A percentile compares a stretch with the other conserved stretches of the same genome.
Evolutionary conservation across 1,140 invertebrate species (phyloP).

Genomic region (Drosophila sp.): DNA sequence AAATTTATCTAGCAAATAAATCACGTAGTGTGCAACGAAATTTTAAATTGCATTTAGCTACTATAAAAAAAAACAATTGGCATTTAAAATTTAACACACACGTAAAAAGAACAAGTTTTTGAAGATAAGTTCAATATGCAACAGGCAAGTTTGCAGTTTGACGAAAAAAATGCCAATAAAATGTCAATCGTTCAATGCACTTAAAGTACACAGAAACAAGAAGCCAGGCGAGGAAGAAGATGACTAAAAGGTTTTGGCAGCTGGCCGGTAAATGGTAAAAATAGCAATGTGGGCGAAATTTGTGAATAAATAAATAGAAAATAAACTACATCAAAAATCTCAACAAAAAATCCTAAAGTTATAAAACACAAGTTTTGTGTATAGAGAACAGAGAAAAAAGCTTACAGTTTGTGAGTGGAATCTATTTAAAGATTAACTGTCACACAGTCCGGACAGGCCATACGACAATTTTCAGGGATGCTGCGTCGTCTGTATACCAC

Average conservation of each 20-base stretch:
- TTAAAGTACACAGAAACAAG: slow-evolving; percentile 5
- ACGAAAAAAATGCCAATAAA: slow-evolving; percentile 57
- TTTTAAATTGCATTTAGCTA: not conserved
- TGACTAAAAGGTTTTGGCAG: slow-evolving; percentile 17
- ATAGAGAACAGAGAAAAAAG: not conserved
- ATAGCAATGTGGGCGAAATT: slow-evolving; percentile 18
- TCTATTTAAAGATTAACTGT: slow-evolving; percentile 21
- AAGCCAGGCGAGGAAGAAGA: not conserved
- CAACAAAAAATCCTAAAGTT: slow-evolving; percentile 6
- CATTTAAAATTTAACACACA: slow-evolving; percentile 20
- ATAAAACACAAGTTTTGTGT: slow-evolving; percentile 1
- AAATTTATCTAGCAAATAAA: not conserved
- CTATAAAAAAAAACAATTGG: slow-evolving; percentile 1
- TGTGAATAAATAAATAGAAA: not conserved
- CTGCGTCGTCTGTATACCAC: not conserved
- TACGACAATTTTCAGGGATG: slow-evolving; percentile 5
- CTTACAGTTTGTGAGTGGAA: not conserved
- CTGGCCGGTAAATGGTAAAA: slow-evolving; percentile 11
- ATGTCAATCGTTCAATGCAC: slow-evolving; percentile 55
- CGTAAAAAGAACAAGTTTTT: slow-evolving; percentile 6
- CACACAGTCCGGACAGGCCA: not conserved
- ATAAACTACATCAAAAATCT: not conserved
- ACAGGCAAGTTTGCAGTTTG: slow-evolving; percentile 54
- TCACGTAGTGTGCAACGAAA: not conserved
- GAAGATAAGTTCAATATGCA: slow-evolving; percentile 56